Evolutionary conservation across 1,140 invertebrate species (phyloP).

Genomic region (Drosophila kurseongensis): DNA sequence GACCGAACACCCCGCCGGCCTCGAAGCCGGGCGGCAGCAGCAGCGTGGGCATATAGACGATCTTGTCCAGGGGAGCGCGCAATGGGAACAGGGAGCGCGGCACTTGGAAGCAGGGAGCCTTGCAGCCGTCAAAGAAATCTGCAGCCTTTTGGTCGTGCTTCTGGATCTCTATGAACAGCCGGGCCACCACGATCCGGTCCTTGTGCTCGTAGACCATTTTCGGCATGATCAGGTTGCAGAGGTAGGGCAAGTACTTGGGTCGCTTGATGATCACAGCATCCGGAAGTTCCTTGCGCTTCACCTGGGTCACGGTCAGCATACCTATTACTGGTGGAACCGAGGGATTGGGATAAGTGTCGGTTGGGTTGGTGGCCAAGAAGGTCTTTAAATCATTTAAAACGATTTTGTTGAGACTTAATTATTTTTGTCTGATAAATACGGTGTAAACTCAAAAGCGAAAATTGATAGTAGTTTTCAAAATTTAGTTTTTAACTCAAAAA

Average conservation of each 20-base stretch:
- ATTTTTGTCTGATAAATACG: no score
- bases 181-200: neutral
- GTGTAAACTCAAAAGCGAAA: no score
- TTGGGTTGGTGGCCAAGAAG: no score
- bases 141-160: neutral
- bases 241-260: neutral
- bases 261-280: neutral
- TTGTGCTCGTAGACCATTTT: neutral
- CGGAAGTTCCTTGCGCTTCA: no score
- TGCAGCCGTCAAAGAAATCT: neutral
- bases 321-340: no score
- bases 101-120: neutral
- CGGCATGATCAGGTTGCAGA: constrained; percentile 1
- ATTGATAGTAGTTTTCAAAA: no score
- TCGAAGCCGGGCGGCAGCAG: constrained; percentile 28
- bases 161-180: neutral
- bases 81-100: constrained; percentile 19
- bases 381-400: no score
- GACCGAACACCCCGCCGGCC: constrained; percentile 30
- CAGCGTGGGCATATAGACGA: constrained; percentile 27
- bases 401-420: no score
- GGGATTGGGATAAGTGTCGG: no score
- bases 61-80: constrained; percentile 16
- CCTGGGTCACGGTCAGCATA: neutral
- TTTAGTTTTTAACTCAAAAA: no score